Conservation (phyloP, 64 coral and sea anemone genomes). For the Exaiptasia diaphana region DNA sequence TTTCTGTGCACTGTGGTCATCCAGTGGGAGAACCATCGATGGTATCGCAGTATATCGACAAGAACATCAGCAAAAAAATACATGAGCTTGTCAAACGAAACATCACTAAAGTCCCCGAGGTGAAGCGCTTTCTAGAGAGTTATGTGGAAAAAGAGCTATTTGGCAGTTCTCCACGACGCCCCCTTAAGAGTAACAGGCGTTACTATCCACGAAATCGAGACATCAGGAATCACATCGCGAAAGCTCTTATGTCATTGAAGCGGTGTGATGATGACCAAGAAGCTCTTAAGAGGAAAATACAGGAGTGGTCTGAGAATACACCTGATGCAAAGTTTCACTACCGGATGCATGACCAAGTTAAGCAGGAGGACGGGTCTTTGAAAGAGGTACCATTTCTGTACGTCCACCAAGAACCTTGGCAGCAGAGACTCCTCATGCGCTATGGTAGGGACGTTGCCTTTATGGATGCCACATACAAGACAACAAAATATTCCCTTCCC, state of each 20-base stretch:
- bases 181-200: conserved; percentile 1
- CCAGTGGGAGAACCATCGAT: neutral
- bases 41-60: neutral
- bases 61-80: conserved; percentile 33
- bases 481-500: neutral
- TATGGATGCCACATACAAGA: conserved; percentile 21
- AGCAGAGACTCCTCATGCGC: neutral
- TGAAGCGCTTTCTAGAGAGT: conserved; percentile 9
- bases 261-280: conserved; percentile 36
- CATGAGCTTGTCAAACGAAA: conserved; percentile 25
- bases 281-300: neutral
- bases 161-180: neutral
- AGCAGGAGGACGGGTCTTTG: neutral
- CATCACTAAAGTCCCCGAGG: conserved; percentile 1
- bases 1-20: neutral
- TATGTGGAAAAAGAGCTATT: conserved; percentile 29
- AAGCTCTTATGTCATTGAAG: conserved; percentile 12
- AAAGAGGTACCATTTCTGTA: neutral
- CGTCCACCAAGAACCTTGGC: conserved; percentile 2
- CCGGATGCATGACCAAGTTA: conserved; percentile 1
- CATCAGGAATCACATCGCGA: conserved; percentile 22
- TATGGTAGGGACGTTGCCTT: conserved; percentile 1
- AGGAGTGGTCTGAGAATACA: conserved; percentile 15
- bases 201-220: conserved; percentile 36
- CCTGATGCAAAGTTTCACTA: conserved; percentile 6